Evolutionary conservation across 2,113 vertebrate species (phyloP).

Genomic region (Numenius arquata): DNA sequence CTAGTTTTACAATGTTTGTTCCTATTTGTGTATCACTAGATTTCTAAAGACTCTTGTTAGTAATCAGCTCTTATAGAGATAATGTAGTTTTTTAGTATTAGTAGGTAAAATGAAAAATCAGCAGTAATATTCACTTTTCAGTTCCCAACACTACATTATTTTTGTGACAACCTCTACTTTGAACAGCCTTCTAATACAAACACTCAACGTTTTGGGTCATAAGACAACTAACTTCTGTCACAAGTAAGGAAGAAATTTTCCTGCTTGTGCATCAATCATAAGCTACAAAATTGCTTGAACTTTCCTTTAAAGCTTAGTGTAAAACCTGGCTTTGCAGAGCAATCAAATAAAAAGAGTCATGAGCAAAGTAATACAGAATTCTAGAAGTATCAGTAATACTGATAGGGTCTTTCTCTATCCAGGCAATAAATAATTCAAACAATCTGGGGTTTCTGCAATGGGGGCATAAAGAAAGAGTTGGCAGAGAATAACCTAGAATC

Average conservation of each 20-base stretch:
- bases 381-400: neutral
- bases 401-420: neutral
- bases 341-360: neutral
- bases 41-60: neutral
- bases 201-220: neutral
- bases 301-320: neutral
- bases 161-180: neutral
- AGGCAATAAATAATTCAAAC: neutral
- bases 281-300: neutral
- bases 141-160: neutral
- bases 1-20: neutral
- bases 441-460: neutral
- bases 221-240: neutral
- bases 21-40: neutral
- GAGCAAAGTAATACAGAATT: neutral
- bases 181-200: neutral
- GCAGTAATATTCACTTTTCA: neutral
- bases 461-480: neutral
- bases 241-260: neutral
- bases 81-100: neutral
- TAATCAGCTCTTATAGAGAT: neutral
- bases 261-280: neutral
- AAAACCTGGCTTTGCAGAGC: neutral
- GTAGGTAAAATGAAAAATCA: neutral
- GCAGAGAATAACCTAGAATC: neutral